phyloP scores from a whole-genome alignment of 2,113 vertebrate species.

The Larimichthys crocea region DNA sequence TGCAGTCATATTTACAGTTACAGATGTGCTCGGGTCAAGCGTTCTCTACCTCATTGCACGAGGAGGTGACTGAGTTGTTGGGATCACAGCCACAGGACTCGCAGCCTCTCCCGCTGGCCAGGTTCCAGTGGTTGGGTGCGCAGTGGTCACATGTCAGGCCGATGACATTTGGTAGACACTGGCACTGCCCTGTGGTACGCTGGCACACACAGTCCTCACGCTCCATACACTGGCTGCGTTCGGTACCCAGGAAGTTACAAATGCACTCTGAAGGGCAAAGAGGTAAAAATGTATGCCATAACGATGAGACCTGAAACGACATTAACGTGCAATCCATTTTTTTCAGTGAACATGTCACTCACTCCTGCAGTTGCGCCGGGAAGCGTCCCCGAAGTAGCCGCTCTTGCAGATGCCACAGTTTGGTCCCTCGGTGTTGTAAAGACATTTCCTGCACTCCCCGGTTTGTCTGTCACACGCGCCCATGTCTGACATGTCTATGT shows the following conservation, averaged over 20 bases:
- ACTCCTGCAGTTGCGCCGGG: conserved; percentile 92
- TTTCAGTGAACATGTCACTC: conserved; percentile 68
- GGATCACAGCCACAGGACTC: conserved; percentile 90
- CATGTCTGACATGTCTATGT: conserved; percentile 90
- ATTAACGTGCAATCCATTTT: not conserved
- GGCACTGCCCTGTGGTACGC: conserved; percentile 89
- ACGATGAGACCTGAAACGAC: not conserved
- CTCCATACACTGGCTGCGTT: conserved; percentile 86
- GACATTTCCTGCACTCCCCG: conserved; percentile 91
- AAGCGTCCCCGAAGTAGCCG: conserved; percentile 91
- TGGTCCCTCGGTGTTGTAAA: conserved; percentile 92
- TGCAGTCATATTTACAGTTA: not conserved
- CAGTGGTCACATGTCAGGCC: conserved; percentile 94
- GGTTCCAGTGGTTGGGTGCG: conserved; percentile 93
- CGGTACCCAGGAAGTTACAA: conserved; percentile 92
- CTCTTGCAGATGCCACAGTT: conserved; percentile 88
- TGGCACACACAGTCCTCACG: conserved; percentile 91
- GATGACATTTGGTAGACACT: conserved; percentile 90
- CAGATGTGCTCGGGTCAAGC: not conserved
- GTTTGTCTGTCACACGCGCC: conserved; percentile 88
- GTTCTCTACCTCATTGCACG: conserved; percentile 91
- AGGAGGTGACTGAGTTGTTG: conserved; percentile 85
- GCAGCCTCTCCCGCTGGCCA: conserved; percentile 90
- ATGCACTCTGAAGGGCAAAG: conserved; percentile 86
- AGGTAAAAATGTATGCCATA: not conserved